These are phyloP conservation scores for Brachionus paranguensis DNA, from an alignment of 1,140 invertebrate genomes.

Conservation along the genomic window DNA sequence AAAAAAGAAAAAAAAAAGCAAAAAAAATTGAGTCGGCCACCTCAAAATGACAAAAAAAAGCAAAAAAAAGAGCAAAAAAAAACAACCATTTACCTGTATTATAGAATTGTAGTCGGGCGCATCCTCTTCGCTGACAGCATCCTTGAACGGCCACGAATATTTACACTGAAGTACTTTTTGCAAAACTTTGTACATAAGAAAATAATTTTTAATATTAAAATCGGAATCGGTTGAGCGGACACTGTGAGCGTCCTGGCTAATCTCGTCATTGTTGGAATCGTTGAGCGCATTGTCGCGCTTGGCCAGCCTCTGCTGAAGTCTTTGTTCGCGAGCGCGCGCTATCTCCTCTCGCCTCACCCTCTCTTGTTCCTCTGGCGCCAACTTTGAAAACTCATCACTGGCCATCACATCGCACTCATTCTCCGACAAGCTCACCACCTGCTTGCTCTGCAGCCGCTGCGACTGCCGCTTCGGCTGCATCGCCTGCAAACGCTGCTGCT, in stretches of 20 bases:
- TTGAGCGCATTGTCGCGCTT: background rate
- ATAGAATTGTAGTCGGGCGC: slow-evolving; percentile 33
- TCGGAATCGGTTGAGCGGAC: background rate
- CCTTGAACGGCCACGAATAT: slow-evolving; percentile 33
- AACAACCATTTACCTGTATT: slow-evolving; percentile 37
- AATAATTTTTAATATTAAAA: slow-evolving; percentile 38
- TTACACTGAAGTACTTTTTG: slow-evolving; percentile 25
- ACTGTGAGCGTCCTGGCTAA: background rate
- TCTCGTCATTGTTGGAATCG: background rate
- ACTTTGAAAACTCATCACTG: slow-evolving; percentile 11
- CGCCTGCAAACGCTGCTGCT: background rate
- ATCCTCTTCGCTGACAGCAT: slow-evolving; percentile 29
- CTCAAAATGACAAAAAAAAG: too few relatives aligned
- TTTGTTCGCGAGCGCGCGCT: slow-evolving; percentile 13
- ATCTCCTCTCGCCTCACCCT: slow-evolving; percentile 4
- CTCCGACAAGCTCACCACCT: background rate
- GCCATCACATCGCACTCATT: background rate
- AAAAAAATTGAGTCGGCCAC: background rate
- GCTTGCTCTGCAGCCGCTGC: background rate
- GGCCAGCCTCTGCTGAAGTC: background rate
- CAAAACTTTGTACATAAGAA: slow-evolving; percentile 36
- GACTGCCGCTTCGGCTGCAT: slow-evolving; percentile 22
- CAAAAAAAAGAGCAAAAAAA: too few relatives aligned
- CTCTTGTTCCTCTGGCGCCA: background rate
- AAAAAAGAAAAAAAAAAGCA: too few relatives aligned